A percentile compares a stretch with the other conserved stretches of the same genome.
phyloP scores from a whole-genome alignment of 2,797 vertebrate genomes.

The Percopsis omiscomaycus region DNA sequence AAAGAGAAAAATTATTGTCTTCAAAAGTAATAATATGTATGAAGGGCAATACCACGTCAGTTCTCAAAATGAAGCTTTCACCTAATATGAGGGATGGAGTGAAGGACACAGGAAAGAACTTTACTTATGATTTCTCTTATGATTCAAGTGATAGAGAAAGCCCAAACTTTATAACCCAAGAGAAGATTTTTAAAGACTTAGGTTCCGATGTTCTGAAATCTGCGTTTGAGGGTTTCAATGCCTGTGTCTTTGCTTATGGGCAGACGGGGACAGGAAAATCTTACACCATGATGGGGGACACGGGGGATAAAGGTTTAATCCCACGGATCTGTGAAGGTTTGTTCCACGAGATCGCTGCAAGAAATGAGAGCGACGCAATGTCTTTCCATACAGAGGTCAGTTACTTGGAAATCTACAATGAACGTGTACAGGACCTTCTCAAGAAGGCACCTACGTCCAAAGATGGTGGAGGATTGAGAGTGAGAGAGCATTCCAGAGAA shows the following conservation, averaged over 20 bases:
- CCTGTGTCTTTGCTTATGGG: constrained; percentile 90
- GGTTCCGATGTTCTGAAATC: constrained; percentile 85
- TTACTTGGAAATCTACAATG: constrained; percentile 96
- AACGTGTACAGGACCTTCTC: constrained; percentile 90
- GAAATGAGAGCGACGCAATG: constrained; percentile 74
- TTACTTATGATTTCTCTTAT: constrained; percentile 90
- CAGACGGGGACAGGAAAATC: constrained; percentile 93
- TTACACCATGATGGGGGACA: constrained; percentile 92
- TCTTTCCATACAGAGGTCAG: constrained; percentile 91
- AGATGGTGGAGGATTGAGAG: constrained; percentile 84
- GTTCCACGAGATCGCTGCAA: constrained; percentile 81
- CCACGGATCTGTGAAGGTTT: constrained; percentile 90
- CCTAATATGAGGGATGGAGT: constrained; percentile 76
- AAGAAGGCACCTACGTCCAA: constrained; percentile 81
- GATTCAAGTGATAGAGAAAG: constrained; percentile 84
- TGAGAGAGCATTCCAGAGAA: constrained; percentile 90
- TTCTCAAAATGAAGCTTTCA: constrained; percentile 83
- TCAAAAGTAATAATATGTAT: constrained; percentile 86
- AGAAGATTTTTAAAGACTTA: constrained; percentile 88
- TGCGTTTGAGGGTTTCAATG: constrained; percentile 91
- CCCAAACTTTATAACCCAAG: constrained; percentile 84
- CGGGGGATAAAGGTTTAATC: constrained; percentile 85
- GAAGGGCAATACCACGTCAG: constrained; percentile 83
- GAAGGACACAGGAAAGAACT: constrained; percentile 82
- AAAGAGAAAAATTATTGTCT: constrained; percentile 86